These are phyloP conservation scores for Chouioia cunea DNA, from an alignment of 2,888 invertebrate genomes.

Conservation along the genomic window DNA sequence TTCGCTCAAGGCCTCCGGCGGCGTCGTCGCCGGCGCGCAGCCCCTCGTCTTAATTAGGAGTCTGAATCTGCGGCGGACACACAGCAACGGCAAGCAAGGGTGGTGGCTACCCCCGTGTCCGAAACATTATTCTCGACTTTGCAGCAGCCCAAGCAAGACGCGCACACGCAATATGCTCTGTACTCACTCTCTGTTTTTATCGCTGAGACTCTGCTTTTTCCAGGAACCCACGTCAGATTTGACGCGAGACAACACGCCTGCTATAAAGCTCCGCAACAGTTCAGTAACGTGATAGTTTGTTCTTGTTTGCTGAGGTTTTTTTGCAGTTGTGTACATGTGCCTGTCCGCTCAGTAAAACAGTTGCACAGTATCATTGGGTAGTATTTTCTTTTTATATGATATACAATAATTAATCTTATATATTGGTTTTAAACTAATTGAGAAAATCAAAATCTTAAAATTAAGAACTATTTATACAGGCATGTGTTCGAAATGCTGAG, in stretches of 20 bases:
- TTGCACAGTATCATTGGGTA: too few species aligned
- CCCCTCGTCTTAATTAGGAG: slow-evolving; percentile 86
- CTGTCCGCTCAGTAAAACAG: not conserved
- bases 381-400: too few species aligned
- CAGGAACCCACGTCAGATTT: not conserved
- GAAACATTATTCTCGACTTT: slow-evolving; percentile 68
- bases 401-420: too few species aligned
- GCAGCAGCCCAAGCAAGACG: slow-evolving; percentile 41
- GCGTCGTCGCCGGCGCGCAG: slow-evolving; percentile 56
- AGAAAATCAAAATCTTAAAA: too few species aligned
- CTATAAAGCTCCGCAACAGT: slow-evolving; percentile 17
- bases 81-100: slow-evolving; percentile 70
- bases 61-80: slow-evolving; percentile 88
- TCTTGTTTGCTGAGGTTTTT: not conserved
- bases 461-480: too few species aligned
- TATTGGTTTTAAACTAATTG: too few species aligned
- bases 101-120: slow-evolving; percentile 62
- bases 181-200: not conserved
- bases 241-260: not conserved
- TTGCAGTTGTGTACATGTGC: not conserved
- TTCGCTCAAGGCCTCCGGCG: slow-evolving; percentile 39
- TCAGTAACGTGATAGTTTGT: slow-evolving; percentile 5
- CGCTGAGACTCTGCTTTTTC: slow-evolving; percentile 12
- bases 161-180: slow-evolving; percentile 18
- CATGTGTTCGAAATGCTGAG: too few species aligned